phyloP scores from a whole-genome alignment of 30 jellyfish, hydroid and myxozoan species.

The Aurelia coerulea region DNA sequence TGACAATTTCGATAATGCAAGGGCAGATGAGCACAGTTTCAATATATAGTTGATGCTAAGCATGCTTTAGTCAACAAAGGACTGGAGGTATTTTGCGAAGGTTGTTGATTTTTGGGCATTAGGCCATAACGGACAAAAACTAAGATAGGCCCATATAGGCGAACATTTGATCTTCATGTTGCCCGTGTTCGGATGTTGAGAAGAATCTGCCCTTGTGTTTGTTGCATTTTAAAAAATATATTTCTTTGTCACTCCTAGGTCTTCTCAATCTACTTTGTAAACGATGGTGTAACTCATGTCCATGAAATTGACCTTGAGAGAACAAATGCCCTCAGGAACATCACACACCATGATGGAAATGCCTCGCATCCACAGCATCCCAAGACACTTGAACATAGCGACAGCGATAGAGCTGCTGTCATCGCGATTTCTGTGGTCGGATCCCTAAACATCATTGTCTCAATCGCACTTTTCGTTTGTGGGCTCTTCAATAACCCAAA shows the following conservation, averaged over 20 bases:
- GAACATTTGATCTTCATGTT: too few relatives aligned
- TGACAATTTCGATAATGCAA: too few relatives aligned
- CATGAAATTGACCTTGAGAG: background rate
- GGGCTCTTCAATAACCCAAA: constrained; percentile 30
- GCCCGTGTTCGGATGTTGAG: too few relatives aligned
- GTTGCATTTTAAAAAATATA: background rate
- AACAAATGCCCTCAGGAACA: background rate
- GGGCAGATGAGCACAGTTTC: too few relatives aligned
- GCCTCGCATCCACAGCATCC: background rate
- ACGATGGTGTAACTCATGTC: constrained; percentile 60
- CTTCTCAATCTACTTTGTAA: constrained; percentile 44
- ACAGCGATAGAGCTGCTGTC: constrained; percentile 9
- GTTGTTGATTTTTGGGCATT: too few relatives aligned
- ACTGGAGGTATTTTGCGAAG: too few relatives aligned
- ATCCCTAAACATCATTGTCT: constrained; percentile 27
- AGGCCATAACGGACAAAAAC: too few relatives aligned
- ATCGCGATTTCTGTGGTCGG: constrained; percentile 33
- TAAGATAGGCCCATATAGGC: too few relatives aligned
- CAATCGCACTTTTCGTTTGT: constrained; percentile 22
- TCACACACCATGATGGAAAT: background rate
- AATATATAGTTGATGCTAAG: too few relatives aligned
- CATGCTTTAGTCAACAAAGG: too few relatives aligned
- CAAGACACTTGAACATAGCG: background rate
- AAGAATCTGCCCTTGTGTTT: too few relatives aligned
- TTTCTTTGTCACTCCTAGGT: constrained; percentile 17